phyloP scores from a whole-genome alignment of 1,140 invertebrate genomes.

The Drosophila kohkoa region DNA sequence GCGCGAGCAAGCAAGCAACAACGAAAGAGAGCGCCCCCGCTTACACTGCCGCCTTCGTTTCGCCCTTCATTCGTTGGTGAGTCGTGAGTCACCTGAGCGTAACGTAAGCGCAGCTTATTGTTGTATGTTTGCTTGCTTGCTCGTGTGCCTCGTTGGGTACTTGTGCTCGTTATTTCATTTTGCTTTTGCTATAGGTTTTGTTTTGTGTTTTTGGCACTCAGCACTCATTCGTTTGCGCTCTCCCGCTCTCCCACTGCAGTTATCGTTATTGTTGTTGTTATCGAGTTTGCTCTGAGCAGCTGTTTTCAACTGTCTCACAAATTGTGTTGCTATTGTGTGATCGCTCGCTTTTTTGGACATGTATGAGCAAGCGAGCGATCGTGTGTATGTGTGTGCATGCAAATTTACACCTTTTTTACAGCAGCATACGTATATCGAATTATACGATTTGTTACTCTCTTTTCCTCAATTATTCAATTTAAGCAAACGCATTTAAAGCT shows the following conservation, averaged over 20 bases:
- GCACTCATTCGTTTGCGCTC: constrained; percentile 5
- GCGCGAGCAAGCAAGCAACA: constrained; percentile 6
- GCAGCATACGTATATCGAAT: constrained; percentile 24
- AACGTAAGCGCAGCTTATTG: constrained; percentile 82
- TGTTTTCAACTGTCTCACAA: constrained; percentile 35
- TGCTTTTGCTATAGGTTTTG: background rate
- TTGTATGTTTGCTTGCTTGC: constrained; percentile 50
- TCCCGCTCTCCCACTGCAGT: constrained; percentile 38
- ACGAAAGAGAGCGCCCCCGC: constrained; percentile 55
- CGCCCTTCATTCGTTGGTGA: constrained; percentile 54
- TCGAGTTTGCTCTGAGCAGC: constrained; percentile 31
- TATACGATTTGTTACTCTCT: constrained; percentile 39
- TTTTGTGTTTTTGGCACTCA: constrained; percentile 6
- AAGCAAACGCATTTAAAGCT: constrained; percentile 54
- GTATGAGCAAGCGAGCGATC: constrained; percentile 14
- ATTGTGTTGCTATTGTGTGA: constrained; percentile 39
- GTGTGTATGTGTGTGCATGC: constrained; percentile 66
- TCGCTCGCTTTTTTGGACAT: constrained; percentile 26
- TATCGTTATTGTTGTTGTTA: constrained; percentile 9
- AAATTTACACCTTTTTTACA: constrained; percentile 74
- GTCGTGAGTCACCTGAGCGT: constrained; percentile 83
- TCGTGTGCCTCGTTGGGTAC: constrained; percentile 34
- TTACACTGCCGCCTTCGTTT: constrained; percentile 35
- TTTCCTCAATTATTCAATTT: constrained; percentile 69
- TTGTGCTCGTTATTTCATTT: constrained; percentile 27